phyloP scores from a whole-genome alignment of 2,888 invertebrate genomes.

The Lumbricus terrestris region DNA sequence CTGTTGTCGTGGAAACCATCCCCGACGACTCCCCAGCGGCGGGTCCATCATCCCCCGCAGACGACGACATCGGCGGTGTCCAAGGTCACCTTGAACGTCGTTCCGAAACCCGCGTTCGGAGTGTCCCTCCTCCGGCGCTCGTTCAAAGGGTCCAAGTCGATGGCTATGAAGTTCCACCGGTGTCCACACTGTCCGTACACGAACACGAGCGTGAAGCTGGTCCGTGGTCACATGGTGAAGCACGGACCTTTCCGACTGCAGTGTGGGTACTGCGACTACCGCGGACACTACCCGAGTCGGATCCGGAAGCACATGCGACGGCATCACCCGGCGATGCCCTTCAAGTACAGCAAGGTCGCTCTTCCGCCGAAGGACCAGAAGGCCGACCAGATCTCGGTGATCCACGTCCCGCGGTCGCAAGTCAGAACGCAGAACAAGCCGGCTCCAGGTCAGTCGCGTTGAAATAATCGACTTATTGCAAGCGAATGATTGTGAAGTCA shows the following conservation, averaged over 20 bases:
- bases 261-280: slow-evolving; percentile 37
- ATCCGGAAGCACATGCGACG: slow-evolving; percentile 31
- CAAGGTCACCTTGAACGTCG: background rate
- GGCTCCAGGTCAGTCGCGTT: slow-evolving; percentile 6
- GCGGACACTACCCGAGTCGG: slow-evolving; percentile 33
- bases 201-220: slow-evolving; percentile 28
- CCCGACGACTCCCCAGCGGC: background rate
- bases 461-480: background rate
- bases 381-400: background rate
- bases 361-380: slow-evolving; percentile 17
- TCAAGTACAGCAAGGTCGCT: slow-evolving; percentile 27
- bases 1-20: background rate
- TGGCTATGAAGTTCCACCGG: slow-evolving; percentile 22
- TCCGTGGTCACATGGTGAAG: slow-evolving; percentile 35
- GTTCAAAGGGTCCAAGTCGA: background rate
- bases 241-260: slow-evolving; percentile 37
- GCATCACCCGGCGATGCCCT: slow-evolving; percentile 27
- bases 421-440: slow-evolving; percentile 11
- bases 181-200: slow-evolving; percentile 33
- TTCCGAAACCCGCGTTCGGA: background rate
- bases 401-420: background rate
- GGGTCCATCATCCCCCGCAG: background rate
- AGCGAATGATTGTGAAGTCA: too few relatives aligned
- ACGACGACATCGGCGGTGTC: background rate
- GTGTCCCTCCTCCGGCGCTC: background rate